Percentiles rank a stretch among this genome's conserved stretches.
Evolutionary conservation across 1,140 invertebrate species (phyloP).

Genomic region (Hermetia illucens): DNA sequence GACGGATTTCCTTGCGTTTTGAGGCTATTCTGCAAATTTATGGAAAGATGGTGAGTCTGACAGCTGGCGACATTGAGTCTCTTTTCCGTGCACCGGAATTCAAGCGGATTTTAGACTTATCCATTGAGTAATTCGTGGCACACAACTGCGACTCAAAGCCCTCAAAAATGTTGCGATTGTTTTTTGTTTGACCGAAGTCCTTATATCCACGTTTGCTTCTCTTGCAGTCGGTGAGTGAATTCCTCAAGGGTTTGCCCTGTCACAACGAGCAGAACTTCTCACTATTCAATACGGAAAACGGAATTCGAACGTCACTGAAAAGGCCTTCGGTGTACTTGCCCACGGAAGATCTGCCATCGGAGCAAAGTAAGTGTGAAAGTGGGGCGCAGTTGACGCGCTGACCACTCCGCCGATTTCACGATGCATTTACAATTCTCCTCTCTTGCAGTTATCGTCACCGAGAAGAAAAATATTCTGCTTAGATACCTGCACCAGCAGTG

Average conservation of each 20-base stretch:
- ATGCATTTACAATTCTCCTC: conserved; percentile 11
- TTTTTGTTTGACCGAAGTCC: too few species aligned
- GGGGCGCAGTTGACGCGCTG: too few species aligned
- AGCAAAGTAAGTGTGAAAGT: conserved; percentile 70
- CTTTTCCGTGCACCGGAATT: too few species aligned
- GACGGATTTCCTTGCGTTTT: too few species aligned
- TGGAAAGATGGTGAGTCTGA: too few species aligned
- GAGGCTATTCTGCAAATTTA: too few species aligned
- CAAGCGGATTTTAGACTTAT: too few species aligned
- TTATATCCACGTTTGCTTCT: too few species aligned
- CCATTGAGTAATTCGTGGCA: too few species aligned
- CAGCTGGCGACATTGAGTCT: too few species aligned
- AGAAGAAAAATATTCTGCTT: conserved; percentile 85
- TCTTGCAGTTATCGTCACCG: conserved; percentile 79
- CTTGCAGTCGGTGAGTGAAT: conserved; percentile 74
- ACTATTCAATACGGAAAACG: conserved; percentile 72
- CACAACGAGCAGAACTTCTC: conserved; percentile 85
- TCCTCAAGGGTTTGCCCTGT: conserved; percentile 79
- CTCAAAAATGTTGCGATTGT: too few species aligned
- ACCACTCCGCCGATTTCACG: conserved; percentile 4
- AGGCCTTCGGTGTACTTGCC: conserved; percentile 79
- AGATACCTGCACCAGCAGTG: conserved; percentile 87
- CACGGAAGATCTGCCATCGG: conserved; percentile 76
- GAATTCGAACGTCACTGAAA: conserved; percentile 68
- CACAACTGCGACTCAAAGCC: too few species aligned